These are phyloP conservation scores for Heteromormyrus szaboi DNA, from an alignment of 2,797 vertebrate species.

Conservation along the genomic window DNA sequence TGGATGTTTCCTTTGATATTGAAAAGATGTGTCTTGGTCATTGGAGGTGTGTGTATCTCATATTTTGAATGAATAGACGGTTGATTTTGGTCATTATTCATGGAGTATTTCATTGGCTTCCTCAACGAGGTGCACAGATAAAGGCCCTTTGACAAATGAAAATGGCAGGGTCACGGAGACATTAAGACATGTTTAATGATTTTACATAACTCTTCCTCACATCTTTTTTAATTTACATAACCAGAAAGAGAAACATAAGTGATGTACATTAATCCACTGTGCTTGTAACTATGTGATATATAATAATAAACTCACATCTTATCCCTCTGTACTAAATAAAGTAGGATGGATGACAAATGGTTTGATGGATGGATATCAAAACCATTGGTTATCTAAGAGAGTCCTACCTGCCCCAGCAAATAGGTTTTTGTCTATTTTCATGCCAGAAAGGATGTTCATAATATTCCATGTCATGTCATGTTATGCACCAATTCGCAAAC, in stretches of 20 bases:
- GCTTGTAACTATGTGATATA: background rate
- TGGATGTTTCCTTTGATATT: background rate
- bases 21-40: background rate
- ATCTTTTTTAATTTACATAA: background rate
- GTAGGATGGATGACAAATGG: background rate
- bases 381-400: background rate
- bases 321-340: background rate
- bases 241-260: background rate
- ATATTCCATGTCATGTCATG: background rate
- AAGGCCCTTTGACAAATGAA: background rate
- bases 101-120: background rate
- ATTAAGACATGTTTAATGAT: background rate
- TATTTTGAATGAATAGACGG: background rate
- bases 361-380: background rate
- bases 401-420: background rate
- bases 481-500: background rate
- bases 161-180: background rate
- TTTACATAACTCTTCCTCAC: background rate
- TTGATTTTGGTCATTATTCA: background rate
- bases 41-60: background rate
- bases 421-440: background rate
- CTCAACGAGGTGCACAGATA: background rate
- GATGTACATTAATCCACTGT: background rate
- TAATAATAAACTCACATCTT: background rate
- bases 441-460: background rate